Conservation (phyloP, 1,140 invertebrate genomes). For the Bombus waltoni region DNA sequence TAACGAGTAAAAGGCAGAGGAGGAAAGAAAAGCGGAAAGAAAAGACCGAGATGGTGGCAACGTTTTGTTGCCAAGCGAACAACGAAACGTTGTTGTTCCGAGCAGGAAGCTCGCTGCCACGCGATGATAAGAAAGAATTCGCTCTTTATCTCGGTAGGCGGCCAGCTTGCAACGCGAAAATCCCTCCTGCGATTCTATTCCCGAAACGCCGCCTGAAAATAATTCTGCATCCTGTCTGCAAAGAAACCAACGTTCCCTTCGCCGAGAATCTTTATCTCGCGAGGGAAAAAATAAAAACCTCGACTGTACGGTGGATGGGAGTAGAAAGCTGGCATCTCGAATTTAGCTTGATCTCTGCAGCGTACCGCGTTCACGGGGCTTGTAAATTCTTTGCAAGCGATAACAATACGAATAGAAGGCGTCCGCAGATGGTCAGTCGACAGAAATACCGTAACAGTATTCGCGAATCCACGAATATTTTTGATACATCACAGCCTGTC, state of each 20-base stretch:
- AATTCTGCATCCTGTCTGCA: conserved; percentile 20
- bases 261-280: background rate
- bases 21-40: background rate
- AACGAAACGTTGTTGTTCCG: conserved; percentile 56
- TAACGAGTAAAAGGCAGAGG: background rate
- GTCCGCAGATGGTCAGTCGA: no score
- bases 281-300: background rate
- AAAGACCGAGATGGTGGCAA: background rate
- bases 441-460: background rate
- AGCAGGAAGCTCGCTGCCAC: conserved; percentile 48
- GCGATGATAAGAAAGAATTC: conserved; percentile 65
- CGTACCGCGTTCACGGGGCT: background rate
- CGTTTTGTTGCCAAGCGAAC: conserved; percentile 54
- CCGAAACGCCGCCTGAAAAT: conserved; percentile 30
- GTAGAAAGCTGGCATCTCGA: background rate
- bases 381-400: background rate
- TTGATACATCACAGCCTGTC: background rate
- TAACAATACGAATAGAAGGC: background rate
- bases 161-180: conserved; percentile 11
- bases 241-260: background rate
- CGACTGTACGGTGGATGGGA: background rate
- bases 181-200: conserved; percentile 30
- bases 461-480: background rate
- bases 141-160: conserved; percentile 46
- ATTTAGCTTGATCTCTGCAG: background rate